Conservation (phyloP, 1,140 invertebrate genomes). For the Cotesia glomerata region DNA sequence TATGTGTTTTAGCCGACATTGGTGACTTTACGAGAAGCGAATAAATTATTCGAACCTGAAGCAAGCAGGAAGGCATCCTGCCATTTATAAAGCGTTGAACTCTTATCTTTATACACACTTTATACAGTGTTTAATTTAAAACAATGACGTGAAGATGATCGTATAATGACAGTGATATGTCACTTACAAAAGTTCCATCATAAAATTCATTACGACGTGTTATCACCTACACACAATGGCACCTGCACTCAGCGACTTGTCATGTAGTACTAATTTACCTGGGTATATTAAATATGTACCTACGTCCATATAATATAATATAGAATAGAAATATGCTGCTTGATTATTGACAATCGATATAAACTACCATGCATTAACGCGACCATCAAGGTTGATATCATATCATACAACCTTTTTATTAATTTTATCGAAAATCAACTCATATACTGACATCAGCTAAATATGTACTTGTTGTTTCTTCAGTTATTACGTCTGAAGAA, state of each 20-base stretch:
- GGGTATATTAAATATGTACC: not conserved
- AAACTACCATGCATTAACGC: constrained; percentile 10
- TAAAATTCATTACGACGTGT: constrained; percentile 37
- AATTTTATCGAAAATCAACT: too few relatives aligned
- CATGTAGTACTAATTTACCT: constrained; percentile 38
- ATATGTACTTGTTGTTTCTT: not conserved
- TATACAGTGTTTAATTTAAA: too few relatives aligned
- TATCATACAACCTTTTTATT: too few relatives aligned
- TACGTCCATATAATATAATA: not conserved
- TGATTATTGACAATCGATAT: constrained; percentile 62
- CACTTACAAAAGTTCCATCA: constrained; percentile 55
- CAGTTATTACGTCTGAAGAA: not conserved
- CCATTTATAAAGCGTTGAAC: too few relatives aligned
- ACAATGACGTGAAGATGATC: not conserved
- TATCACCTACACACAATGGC: not conserved
- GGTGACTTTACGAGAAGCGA: not conserved
- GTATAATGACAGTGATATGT: not conserved
- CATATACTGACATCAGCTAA: not conserved
- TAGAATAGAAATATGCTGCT: constrained; percentile 19
- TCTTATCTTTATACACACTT: too few relatives aligned
- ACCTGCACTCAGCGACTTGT: constrained; percentile 7
- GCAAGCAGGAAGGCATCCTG: not conserved
- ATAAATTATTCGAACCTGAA: constrained; percentile 7
- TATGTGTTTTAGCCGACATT: not conserved
- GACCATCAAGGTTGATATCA: constrained; percentile 6